Conservation (phyloP, 2,113 vertebrate species). For the Catharus minimus region DNA sequence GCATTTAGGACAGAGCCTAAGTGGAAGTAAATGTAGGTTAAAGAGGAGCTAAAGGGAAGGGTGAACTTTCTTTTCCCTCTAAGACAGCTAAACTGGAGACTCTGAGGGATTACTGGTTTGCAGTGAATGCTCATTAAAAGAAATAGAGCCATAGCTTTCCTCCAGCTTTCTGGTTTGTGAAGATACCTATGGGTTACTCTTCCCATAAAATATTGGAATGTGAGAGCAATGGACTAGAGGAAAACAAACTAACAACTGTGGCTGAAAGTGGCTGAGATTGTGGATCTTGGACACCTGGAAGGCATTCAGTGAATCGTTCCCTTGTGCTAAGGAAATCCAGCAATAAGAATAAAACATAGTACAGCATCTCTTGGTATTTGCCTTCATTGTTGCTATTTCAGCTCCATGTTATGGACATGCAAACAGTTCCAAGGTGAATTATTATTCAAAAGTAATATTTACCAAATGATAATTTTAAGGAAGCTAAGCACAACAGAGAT, state of each 20-base stretch:
- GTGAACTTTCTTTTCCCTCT: not conserved
- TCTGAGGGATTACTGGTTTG: not conserved
- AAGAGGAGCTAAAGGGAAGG: not conserved
- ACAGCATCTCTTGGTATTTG: not conserved
- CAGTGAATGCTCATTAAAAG: not conserved
- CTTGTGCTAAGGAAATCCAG: not conserved
- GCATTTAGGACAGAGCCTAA: not conserved
- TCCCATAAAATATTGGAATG: not conserved
- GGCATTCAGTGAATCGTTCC: not conserved
- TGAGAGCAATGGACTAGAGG: not conserved
- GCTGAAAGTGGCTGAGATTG: not conserved
- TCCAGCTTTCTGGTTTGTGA: not conserved
- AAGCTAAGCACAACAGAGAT: not conserved
- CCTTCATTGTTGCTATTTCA: not conserved
- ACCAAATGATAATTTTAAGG: not conserved
- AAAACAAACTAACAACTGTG: not conserved
- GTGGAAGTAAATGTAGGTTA: not conserved
- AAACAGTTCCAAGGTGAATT: not conserved
- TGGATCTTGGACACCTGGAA: not conserved
- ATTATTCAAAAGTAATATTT: not conserved
- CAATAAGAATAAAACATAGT: not conserved
- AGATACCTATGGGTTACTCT: not conserved
- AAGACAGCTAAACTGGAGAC: not conserved
- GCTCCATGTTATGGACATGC: not conserved
- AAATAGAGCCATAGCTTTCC: not conserved